phyloP scores from a whole-genome alignment of 2,888 invertebrate species.

The Tachina fera region DNA sequence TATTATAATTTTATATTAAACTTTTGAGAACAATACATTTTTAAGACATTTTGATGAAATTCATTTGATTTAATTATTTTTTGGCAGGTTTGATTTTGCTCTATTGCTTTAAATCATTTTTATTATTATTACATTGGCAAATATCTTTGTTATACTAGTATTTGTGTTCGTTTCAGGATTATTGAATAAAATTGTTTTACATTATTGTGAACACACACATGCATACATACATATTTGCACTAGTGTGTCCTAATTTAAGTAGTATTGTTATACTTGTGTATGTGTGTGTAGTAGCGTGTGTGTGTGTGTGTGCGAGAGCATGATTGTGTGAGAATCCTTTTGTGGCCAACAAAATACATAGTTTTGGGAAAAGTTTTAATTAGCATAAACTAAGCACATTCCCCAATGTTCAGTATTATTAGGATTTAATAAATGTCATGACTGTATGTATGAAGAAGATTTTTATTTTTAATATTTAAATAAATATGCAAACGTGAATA shows the following conservation, averaged over 20 bases:
- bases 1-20: too few relatives aligned
- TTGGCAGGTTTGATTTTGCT: background rate
- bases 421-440: conserved; percentile 14
- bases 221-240: background rate
- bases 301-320: background rate
- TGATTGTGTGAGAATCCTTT: conserved; percentile 18
- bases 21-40: background rate
- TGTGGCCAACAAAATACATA: conserved; percentile 56
- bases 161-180: too few relatives aligned
- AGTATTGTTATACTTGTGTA: background rate
- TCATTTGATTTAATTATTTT: conserved; percentile 31
- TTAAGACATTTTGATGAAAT: conserved; percentile 15
- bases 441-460: background rate
- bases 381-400: conserved; percentile 56
- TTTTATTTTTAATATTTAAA: background rate
- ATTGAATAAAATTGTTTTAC: too few relatives aligned
- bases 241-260: background rate
- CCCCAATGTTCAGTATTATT: conserved; percentile 43
- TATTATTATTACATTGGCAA: too few relatives aligned
- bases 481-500: too few relatives aligned
- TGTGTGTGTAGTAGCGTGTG: conserved; percentile 6
- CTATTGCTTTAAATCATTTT: background rate
- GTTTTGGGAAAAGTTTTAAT: conserved; percentile 65
- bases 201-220: too few relatives aligned
- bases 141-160: too few relatives aligned